A percentile compares a stretch with the other conserved stretches of the same genome.
Conservation (phyloP, 2,888 invertebrate species). For the Yponomeuta sedellus region DNA sequence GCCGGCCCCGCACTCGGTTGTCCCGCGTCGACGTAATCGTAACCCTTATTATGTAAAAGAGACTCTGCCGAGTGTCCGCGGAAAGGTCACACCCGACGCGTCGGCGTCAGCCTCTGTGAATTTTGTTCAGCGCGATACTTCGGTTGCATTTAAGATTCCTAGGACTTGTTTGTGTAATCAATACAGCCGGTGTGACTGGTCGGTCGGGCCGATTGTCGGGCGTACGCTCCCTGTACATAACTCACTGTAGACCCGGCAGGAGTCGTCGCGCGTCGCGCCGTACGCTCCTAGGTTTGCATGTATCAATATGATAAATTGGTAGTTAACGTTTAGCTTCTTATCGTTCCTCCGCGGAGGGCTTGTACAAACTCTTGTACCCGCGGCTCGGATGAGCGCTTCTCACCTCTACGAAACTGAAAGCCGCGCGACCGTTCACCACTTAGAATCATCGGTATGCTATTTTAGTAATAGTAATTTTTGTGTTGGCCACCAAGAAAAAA, state of each 20-base stretch:
- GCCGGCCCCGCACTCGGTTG: not conserved
- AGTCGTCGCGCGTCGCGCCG: not conserved
- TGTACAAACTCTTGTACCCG: not conserved
- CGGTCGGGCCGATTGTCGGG: not conserved
- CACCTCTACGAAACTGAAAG: not conserved
- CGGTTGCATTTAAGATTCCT: constrained; percentile 2
- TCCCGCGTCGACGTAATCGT: too few relatives aligned
- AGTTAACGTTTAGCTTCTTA: constrained; percentile 8
- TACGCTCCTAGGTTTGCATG: constrained; percentile 8
- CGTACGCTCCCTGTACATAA: constrained; percentile 14
- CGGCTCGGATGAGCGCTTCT: not conserved
- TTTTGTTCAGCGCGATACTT: not conserved
- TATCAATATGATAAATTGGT: constrained; percentile 2
- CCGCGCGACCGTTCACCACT: constrained; percentile 16
- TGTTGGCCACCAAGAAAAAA: constrained; percentile 54
- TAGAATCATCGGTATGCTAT: constrained; percentile 41
- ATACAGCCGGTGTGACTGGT: not conserved
- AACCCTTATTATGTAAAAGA: not conserved
- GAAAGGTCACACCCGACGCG: constrained; percentile 10
- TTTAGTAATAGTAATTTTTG: constrained; percentile 56
- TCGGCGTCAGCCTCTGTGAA: not conserved
- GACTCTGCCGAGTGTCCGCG: not conserved
- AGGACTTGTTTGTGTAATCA: not conserved
- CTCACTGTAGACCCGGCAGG: not conserved
- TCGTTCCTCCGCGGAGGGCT: constrained; percentile 7